phyloP scores from a whole-genome alignment of 92 coral and sea anemone species.

The Pocillopora meandrina region DNA sequence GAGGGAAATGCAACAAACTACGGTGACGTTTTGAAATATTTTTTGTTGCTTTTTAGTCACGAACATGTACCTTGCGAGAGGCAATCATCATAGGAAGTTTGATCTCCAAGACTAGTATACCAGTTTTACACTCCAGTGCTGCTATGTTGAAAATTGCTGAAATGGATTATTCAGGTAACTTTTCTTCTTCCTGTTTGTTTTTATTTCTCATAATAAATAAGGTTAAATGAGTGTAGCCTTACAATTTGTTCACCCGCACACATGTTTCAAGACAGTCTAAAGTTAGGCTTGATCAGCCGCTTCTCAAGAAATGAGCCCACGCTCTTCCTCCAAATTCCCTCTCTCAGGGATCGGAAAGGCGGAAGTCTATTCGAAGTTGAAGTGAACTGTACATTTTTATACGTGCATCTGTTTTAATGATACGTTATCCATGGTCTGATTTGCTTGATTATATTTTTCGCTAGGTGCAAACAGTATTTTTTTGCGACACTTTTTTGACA shows the following conservation, averaged over 20 bases:
- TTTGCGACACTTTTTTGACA: conserved; percentile 86
- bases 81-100: conserved; percentile 97
- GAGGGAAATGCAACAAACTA: background rate
- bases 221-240: too few relatives aligned
- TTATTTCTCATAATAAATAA: too few relatives aligned
- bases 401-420: too few relatives aligned
- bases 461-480: conserved; percentile 95
- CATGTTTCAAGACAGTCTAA: too few relatives aligned
- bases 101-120: conserved; percentile 89
- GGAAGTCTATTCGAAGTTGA: too few relatives aligned
- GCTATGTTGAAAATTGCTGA: conserved; percentile 97
- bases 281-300: too few relatives aligned
- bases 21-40: background rate
- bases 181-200: background rate
- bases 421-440: background rate
- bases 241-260: too few relatives aligned
- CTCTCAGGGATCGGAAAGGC: too few relatives aligned
- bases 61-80: conserved; percentile 95
- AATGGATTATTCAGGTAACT: conserved; percentile 95
- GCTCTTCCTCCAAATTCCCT: too few relatives aligned
- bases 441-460: background rate
- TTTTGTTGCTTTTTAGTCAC: conserved; percentile 47
- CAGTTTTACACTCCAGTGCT: conserved; percentile 93
- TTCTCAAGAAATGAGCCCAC: too few relatives aligned
- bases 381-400: too few relatives aligned